Percentiles rank a stretch among this genome's conserved stretches.
phyloP scores from a whole-genome alignment of 2,888 invertebrate genomes.

The Leptopterna dolabrata region DNA sequence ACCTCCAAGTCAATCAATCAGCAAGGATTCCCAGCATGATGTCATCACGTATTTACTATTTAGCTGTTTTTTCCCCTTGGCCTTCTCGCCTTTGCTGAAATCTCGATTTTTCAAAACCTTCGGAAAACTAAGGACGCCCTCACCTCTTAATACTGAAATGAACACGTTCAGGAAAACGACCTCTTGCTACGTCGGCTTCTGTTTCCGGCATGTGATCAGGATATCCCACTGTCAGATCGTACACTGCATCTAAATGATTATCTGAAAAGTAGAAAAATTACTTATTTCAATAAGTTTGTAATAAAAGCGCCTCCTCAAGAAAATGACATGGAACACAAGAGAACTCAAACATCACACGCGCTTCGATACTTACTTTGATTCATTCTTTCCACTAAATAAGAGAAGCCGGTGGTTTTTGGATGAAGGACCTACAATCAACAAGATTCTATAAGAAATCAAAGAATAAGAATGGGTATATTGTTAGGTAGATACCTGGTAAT shows the following conservation, averaged over 20 bases:
- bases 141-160: constrained; percentile 81
- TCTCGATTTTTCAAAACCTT: too few relatives aligned
- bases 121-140: not conserved
- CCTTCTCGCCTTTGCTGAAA: too few relatives aligned
- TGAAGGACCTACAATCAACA: constrained; percentile 73
- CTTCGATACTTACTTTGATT: constrained; percentile 68
- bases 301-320: not conserved
- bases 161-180: constrained; percentile 79
- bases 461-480: too few relatives aligned
- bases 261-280: constrained; percentile 65
- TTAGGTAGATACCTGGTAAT: too few relatives aligned
- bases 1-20: too few relatives aligned
- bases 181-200: constrained; percentile 77
- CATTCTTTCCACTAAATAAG: constrained; percentile 69
- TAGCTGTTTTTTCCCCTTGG: too few relatives aligned
- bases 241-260: constrained; percentile 79
- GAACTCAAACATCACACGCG: not conserved
- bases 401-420: constrained; percentile 87
- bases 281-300: too few relatives aligned
- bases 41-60: too few relatives aligned
- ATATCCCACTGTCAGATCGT: constrained; percentile 88
- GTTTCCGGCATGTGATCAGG: constrained; percentile 80
- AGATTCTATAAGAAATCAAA: too few relatives aligned
- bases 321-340: too few relatives aligned
- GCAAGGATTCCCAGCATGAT: too few relatives aligned